Evolutionary conservation across 2,888 invertebrate species (phyloP).

Genomic region (Sepioteuthis lessoniana): DNA sequence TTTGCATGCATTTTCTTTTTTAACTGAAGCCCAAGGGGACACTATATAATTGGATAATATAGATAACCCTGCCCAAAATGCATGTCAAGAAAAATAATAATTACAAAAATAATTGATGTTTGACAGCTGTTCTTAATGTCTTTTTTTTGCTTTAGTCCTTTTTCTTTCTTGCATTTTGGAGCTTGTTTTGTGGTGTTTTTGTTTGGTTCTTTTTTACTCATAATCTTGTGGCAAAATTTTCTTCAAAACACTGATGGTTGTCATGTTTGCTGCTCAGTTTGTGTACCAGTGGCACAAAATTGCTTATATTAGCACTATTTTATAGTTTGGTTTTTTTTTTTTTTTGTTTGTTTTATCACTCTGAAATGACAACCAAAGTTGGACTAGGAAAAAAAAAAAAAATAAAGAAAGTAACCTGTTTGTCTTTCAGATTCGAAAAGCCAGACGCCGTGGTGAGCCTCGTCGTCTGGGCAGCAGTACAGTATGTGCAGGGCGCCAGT

Average conservation of each 20-base stretch:
- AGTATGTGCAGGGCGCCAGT: slow-evolving; percentile 78
- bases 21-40: not conserved
- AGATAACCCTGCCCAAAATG: slow-evolving; percentile 5
- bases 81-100: not conserved
- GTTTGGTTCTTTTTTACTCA: not conserved
- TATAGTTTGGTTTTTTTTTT: not conserved
- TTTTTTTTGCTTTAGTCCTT: not conserved
- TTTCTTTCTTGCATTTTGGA: not conserved
- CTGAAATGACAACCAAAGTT: not conserved
- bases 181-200: not conserved
- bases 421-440: slow-evolving; percentile 47
- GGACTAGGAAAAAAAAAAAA: not conserved
- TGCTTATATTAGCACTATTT: not conserved
- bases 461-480: slow-evolving; percentile 47
- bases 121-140: not conserved
- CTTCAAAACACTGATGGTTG: not conserved
- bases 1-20: not conserved
- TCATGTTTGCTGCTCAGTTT: not conserved
- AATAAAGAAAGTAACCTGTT: not conserved
- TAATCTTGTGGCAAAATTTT: not conserved
- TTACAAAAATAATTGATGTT: not conserved
- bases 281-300: not conserved
- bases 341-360: no score
- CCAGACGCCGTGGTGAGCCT: slow-evolving; percentile 41
- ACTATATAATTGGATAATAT: not conserved